Conservation (phyloP, 2,888 invertebrate species). For the Latrodectus hesperus region DNA sequence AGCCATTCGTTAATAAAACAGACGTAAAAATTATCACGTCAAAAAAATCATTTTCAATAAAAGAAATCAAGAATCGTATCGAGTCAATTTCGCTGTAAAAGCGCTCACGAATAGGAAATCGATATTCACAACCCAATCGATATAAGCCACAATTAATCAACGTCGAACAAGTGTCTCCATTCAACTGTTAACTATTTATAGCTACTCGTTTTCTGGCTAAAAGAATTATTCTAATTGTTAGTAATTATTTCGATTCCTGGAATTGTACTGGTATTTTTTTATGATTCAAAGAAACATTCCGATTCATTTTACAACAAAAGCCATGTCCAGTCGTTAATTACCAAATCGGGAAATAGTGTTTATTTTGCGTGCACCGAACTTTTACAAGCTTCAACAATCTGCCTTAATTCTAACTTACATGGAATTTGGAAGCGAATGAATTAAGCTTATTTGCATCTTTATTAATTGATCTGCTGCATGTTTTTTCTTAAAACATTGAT, state of each 20-base stretch:
- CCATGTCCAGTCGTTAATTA: slow-evolving; percentile 45
- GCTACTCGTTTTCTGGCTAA: slow-evolving; percentile 13
- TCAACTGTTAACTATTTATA: slow-evolving; percentile 40
- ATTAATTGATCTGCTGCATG: no score
- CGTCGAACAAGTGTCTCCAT: slow-evolving; percentile 32
- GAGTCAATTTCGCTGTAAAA: not conserved
- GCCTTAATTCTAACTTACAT: no score
- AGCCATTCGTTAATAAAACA: no score
- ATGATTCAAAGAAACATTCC: not conserved
- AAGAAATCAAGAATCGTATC: not conserved
- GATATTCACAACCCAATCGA: slow-evolving; percentile 19
- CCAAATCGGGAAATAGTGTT: not conserved
- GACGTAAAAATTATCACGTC: not conserved
- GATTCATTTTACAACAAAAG: slow-evolving; percentile 28
- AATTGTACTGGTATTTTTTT: not conserved
- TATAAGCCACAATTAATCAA: slow-evolving; percentile 26
- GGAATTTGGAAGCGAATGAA: no score
- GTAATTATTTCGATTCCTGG: not conserved
- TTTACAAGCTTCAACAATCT: not conserved
- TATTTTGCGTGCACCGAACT: not conserved
- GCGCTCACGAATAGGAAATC: slow-evolving; percentile 45
- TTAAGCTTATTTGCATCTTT: no score
- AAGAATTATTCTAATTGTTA: slow-evolving; percentile 39
- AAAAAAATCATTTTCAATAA: no score
- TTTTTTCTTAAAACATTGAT: no score